Conservation (phyloP, 2,797 vertebrate genomes). For the Sebastolobus altivelis region DNA sequence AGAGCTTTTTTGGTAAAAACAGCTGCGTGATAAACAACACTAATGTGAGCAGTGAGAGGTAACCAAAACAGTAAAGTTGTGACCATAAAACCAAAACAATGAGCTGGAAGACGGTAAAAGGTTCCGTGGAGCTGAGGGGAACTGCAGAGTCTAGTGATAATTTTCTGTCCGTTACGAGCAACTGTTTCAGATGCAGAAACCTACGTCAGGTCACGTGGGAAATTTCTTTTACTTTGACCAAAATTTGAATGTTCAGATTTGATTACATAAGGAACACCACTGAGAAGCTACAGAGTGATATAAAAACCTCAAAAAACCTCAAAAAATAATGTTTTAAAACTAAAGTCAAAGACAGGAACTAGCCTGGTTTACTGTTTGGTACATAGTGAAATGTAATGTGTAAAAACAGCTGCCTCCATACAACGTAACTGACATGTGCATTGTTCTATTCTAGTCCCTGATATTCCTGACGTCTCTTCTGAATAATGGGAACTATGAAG, state of each 20-base stretch:
- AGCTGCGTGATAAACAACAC: neutral
- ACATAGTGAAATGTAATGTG: neutral
- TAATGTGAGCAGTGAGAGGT: neutral
- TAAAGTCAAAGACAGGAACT: neutral
- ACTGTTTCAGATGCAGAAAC: too few relatives aligned
- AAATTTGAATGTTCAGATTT: too few relatives aligned
- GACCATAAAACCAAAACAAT: neutral
- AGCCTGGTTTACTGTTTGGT: neutral
- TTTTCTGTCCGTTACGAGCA: too few relatives aligned
- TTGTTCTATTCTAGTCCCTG: conserved; percentile 10
- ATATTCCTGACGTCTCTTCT: neutral
- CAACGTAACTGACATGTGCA: neutral
- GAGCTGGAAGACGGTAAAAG: neutral
- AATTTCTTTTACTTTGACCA: too few relatives aligned
- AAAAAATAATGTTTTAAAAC: neutral
- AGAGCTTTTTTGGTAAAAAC: neutral
- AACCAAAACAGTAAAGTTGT: neutral
- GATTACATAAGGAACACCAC: too few relatives aligned
- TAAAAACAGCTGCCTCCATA: conserved; percentile 8
- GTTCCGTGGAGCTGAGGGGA: neutral
- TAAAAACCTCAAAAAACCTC: too few relatives aligned
- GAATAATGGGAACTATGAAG: conserved; percentile 6
- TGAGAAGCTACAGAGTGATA: too few relatives aligned
- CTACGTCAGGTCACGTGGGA: too few relatives aligned
- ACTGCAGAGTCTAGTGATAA: too few relatives aligned